Evolutionary conservation across 2,113 vertebrate genomes (phyloP).

Genomic region (Canis aureus): DNA sequence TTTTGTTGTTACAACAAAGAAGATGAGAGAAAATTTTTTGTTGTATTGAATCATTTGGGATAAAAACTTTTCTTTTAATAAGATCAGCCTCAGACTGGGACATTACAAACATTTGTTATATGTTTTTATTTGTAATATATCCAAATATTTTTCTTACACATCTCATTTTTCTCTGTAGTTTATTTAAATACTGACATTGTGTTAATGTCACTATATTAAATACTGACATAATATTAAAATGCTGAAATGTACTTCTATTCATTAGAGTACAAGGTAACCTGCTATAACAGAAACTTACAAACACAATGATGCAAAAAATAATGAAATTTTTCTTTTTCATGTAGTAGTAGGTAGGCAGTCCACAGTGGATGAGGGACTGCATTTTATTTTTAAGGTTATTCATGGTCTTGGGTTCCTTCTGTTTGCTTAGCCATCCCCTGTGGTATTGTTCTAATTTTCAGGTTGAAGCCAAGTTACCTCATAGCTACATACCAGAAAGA

Average conservation of each 20-base stretch:
- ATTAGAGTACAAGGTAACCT: conserved; percentile 2
- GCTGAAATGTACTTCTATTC: neutral
- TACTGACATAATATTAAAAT: neutral
- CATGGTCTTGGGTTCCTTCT: neutral
- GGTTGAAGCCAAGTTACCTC: neutral
- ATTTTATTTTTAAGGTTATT: neutral
- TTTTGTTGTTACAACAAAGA: conserved; percentile 29
- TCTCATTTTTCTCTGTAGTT: neutral
- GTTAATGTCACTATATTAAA: neutral
- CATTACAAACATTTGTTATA: neutral
- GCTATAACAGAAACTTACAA: neutral
- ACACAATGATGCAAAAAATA: neutral
- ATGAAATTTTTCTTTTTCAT: neutral
- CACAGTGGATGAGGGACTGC: neutral
- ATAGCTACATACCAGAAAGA: neutral
- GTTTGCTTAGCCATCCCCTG: neutral
- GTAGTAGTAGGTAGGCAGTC: neutral
- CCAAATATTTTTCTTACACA: neutral
- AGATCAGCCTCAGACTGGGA: neutral
- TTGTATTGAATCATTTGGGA: conserved; percentile 28
- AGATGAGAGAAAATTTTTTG: neutral
- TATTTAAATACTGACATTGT: neutral
- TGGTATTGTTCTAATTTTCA: neutral
- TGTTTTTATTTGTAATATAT: conserved; percentile 19
- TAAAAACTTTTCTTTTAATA: conserved; percentile 19